Percentiles rank a stretch among this genome's conserved stretches.
Evolutionary conservation across 2,797 vertebrate species (phyloP).

Genomic region (Masticophis lateralis): DNA sequence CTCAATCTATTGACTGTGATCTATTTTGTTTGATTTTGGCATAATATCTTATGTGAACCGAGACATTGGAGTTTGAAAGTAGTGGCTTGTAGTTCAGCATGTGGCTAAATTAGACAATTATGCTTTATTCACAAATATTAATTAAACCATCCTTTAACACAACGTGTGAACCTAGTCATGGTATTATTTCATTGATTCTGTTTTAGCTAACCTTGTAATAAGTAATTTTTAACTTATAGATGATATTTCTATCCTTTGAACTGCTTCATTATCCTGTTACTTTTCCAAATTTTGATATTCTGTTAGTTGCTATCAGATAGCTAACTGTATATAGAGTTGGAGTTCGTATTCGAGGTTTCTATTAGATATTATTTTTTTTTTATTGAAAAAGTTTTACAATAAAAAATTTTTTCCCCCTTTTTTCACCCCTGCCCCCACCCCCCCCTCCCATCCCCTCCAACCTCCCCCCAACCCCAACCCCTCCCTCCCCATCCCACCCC

Average conservation of each 20-base stretch:
- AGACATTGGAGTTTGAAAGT: not conserved
- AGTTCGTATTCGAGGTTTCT: not conserved
- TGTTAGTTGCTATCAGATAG: not conserved
- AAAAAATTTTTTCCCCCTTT: too few species aligned
- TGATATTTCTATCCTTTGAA: not conserved
- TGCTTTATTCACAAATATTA: not conserved
- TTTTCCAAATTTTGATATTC: not conserved
- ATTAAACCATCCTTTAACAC: not conserved
- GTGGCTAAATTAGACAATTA: not conserved
- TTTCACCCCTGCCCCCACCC: too few species aligned
- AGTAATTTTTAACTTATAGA: not conserved
- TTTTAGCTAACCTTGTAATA: not conserved
- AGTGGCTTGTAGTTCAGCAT: not conserved
- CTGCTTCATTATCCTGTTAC: not conserved
- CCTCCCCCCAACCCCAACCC: too few species aligned
- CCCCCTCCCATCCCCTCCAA: too few species aligned
- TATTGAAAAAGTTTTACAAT: too few species aligned
- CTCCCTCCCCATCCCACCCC: too few species aligned
- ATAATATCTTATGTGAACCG: not conserved
- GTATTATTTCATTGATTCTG: not conserved
- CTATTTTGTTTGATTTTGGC: not conserved
- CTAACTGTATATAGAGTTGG: not conserved
- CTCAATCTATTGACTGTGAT: not conserved
- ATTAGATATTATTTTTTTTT: not conserved
- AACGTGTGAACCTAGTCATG: not conserved